These are phyloP conservation scores for Diabrotica balteata DNA, from an alignment of 2,888 invertebrate genomes.

Conservation along the genomic window DNA sequence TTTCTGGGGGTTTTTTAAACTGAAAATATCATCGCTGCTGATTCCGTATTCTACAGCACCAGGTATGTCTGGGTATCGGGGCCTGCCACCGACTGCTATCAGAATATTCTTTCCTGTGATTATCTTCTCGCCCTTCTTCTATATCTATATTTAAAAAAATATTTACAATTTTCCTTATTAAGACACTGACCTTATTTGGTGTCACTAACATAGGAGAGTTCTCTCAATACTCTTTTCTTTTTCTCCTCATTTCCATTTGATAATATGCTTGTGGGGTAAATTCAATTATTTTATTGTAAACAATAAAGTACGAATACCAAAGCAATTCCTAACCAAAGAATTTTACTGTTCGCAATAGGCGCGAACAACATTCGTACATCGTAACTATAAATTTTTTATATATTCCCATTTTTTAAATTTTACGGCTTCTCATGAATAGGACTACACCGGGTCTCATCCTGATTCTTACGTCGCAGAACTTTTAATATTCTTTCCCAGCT, in stretches of 20 bases:
- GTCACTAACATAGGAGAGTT: too few relatives aligned
- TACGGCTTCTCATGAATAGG: conserved; percentile 5
- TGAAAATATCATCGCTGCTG: conserved; percentile 94
- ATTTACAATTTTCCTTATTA: too few relatives aligned
- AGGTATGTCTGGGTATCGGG: conserved; percentile 86
- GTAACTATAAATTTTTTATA: background rate
- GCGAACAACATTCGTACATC: too few relatives aligned
- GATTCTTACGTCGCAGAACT: background rate
- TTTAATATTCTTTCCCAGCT: conserved; percentile 18
- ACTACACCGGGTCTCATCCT: background rate
- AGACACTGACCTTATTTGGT: too few relatives aligned
- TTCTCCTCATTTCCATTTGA: too few relatives aligned
- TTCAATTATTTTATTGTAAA: too few relatives aligned
- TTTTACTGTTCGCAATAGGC: too few relatives aligned
- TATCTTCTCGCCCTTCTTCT: conserved; percentile 76
- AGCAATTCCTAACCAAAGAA: too few relatives aligned
- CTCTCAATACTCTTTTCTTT: too few relatives aligned
- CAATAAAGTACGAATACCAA: too few relatives aligned
- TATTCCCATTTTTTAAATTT: background rate
- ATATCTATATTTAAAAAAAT: too few relatives aligned
- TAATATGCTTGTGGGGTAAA: too few relatives aligned
- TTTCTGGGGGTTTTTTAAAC: conserved; percentile 83
- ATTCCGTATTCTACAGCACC: conserved; percentile 86
- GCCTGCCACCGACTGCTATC: conserved; percentile 94
- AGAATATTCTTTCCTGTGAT: conserved; percentile 79